Evolutionary conservation across 2,113 vertebrate species (phyloP).

Genomic region (Parotia lawesii): DNA sequence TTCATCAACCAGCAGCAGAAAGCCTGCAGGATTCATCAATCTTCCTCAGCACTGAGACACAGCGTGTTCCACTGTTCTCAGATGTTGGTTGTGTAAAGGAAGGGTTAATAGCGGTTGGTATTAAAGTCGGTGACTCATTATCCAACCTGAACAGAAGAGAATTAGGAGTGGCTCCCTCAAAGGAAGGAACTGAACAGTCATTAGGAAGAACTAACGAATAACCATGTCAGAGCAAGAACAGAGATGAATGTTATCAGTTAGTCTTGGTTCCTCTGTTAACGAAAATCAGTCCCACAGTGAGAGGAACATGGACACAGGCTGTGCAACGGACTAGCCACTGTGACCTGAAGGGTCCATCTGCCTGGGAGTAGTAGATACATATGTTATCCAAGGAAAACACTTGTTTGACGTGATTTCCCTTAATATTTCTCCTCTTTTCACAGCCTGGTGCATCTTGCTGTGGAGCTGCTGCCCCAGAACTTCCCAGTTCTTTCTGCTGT

Average conservation of each 20-base stretch:
- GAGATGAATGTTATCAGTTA: not conserved
- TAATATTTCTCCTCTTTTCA: not conserved
- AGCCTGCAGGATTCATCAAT: not conserved
- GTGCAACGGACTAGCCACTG: not conserved
- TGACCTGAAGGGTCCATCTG: not conserved
- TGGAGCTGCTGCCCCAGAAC: not conserved
- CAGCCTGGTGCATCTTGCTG: not conserved
- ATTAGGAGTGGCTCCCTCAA: conserved; percentile 45
- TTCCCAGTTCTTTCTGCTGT: not conserved
- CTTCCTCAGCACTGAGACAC: not conserved
- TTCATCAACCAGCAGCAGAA: not conserved
- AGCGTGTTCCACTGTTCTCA: not conserved
- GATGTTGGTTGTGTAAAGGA: not conserved
- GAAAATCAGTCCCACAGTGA: not conserved
- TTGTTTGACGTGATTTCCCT: not conserved
- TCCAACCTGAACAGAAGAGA: conserved; percentile 15
- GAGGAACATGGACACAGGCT: not conserved
- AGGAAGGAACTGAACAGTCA: conserved; percentile 42
- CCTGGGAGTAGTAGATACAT: not conserved
- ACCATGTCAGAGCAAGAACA: conserved; percentile 21
- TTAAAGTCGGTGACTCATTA: conserved; percentile 46
- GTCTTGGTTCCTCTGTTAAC: not conserved
- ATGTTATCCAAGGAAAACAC: not conserved
- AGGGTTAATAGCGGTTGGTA: conserved; percentile 19
- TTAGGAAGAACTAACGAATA: conserved; percentile 30